phyloP scores from a whole-genome alignment of 2,113 vertebrate genomes.

The Myrmecobius fasciatus region DNA sequence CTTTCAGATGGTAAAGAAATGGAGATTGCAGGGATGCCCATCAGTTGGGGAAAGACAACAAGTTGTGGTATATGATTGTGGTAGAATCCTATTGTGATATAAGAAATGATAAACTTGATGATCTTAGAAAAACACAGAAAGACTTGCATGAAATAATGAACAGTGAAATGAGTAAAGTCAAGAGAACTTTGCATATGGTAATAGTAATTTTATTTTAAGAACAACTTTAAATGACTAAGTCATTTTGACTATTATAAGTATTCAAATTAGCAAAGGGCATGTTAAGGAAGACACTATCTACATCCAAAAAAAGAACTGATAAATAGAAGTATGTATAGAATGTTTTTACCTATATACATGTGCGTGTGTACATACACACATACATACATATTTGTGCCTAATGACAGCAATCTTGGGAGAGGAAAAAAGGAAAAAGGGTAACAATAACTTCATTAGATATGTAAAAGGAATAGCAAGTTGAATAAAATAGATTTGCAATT shows the following conservation, averaged over 20 bases:
- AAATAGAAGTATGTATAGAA: background rate
- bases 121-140: background rate
- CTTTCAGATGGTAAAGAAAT: background rate
- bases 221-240: background rate
- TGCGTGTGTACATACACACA: no score
- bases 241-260: background rate
- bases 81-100: background rate
- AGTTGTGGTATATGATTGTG: background rate
- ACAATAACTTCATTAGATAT: background rate
- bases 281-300: background rate
- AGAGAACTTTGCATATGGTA: background rate
- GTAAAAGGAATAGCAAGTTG: background rate
- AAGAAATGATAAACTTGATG: background rate
- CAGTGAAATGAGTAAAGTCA: background rate
- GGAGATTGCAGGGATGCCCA: background rate
- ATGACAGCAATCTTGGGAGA: background rate
- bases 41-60: background rate
- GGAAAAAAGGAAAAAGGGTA: no score
- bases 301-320: background rate
- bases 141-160: background rate
- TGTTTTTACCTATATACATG: background rate
- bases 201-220: background rate
- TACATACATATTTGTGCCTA: background rate
- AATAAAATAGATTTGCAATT: no score
- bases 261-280: background rate